phyloP scores from a whole-genome alignment of 2,113 vertebrate genomes.

The Chaenogobius annularis region DNA sequence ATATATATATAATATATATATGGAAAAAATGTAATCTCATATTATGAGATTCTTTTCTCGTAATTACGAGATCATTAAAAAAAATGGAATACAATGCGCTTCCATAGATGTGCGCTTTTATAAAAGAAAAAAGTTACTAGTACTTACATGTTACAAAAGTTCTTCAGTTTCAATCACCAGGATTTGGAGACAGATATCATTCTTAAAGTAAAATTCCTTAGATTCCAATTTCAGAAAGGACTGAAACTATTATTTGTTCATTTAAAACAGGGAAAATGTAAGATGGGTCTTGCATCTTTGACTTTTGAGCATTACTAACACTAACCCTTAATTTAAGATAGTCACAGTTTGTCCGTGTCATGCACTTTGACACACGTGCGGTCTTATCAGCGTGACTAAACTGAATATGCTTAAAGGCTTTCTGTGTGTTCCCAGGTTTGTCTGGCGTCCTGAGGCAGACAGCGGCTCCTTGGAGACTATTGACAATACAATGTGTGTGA shows the following conservation, averaged over 20 bases:
- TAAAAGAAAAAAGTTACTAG: no score
- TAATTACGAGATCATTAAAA: no score
- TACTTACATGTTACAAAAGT: no score
- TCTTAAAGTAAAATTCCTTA: neutral
- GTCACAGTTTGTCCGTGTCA: neutral
- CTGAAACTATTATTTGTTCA: constrained; percentile 18
- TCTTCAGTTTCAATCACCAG: neutral
- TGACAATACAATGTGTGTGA: constrained; percentile 14
- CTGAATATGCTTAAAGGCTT: constrained; percentile 18
- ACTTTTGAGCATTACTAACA: neutral
- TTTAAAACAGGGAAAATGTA: neutral
- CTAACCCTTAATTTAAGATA: constrained; percentile 9
- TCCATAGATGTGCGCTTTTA: no score
- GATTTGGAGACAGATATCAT: neutral
- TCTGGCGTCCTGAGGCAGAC: constrained; percentile 28
- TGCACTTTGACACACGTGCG: constrained; percentile 46
- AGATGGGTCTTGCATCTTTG: neutral
- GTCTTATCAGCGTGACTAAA: constrained; percentile 28
- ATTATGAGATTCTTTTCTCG: no score
- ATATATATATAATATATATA: no score
- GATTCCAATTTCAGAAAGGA: constrained; percentile 11
- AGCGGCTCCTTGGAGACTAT: constrained; percentile 9
- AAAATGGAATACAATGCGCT: no score
- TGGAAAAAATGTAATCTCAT: no score
- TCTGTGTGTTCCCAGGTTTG: constrained; percentile 11